Evolutionary conservation across 53 echinoderm and acorn worm genomes (phyloP).

Genomic region (Crossaster papposus): DNA sequence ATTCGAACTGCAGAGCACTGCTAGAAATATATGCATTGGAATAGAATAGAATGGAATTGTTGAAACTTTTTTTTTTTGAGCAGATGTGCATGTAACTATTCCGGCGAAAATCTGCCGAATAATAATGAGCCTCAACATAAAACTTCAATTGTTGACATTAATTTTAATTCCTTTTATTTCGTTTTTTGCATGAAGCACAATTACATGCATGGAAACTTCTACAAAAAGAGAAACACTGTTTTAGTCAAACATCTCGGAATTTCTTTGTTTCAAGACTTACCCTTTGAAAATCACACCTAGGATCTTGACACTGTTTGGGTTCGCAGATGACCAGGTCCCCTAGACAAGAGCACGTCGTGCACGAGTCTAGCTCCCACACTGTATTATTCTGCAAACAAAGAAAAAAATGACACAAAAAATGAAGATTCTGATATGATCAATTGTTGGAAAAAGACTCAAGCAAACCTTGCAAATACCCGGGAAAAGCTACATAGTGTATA

Average conservation of each 20-base stretch:
- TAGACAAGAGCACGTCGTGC: constrained; percentile 85
- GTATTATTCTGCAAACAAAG: constrained; percentile 84
- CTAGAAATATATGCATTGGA: too few relatives aligned
- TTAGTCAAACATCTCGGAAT: background rate
- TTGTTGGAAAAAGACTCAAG: too few relatives aligned
- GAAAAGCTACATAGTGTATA: too few relatives aligned
- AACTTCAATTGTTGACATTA: background rate
- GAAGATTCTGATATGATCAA: background rate
- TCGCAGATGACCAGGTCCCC: constrained; percentile 82
- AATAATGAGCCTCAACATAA: background rate
- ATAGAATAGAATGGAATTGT: too few relatives aligned
- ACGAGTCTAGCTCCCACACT: constrained; percentile 90
- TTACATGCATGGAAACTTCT: background rate
- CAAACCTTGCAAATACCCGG: background rate
- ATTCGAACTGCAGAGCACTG: background rate
- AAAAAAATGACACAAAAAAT: background rate
- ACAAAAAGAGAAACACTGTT: background rate
- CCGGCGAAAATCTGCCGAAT: too few relatives aligned
- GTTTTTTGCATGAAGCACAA: too few relatives aligned
- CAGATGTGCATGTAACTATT: too few relatives aligned
- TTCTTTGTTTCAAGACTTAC: constrained; percentile 63
- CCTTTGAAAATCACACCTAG: constrained; percentile 85
- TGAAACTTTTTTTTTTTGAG: too few relatives aligned
- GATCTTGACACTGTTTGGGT: constrained; percentile 89
- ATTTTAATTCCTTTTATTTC: too few relatives aligned